Evolutionary conservation across 2,113 vertebrate genomes (phyloP).

Genomic region (Callopanchax toddi): DNA sequence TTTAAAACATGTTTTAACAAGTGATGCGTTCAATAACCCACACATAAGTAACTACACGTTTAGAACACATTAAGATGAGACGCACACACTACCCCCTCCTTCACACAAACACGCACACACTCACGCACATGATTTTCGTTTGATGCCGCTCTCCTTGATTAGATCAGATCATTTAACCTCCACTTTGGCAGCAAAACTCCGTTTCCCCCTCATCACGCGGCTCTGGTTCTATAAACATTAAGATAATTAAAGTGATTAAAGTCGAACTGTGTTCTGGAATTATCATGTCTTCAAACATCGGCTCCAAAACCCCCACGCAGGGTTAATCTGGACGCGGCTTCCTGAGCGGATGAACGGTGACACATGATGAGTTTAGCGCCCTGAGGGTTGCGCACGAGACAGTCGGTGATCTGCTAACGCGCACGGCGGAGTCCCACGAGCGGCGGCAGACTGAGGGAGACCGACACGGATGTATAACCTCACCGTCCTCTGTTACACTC

Average conservation of each 20-base stretch:
- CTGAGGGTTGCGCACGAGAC: conserved; percentile 66
- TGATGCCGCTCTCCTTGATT: background rate
- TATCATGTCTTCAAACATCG: conserved; percentile 35
- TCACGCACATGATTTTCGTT: too few species aligned
- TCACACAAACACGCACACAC: too few species aligned
- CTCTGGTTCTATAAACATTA: background rate
- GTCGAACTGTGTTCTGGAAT: background rate
- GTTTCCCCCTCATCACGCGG: background rate
- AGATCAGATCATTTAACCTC: background rate
- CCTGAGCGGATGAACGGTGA: conserved; percentile 70
- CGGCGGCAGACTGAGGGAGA: conserved; percentile 36
- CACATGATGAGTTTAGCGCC: conserved; percentile 72
- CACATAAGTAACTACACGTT: too few species aligned
- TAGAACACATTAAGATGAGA: too few species aligned
- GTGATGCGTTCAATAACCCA: too few species aligned
- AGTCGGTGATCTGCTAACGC: conserved; percentile 64
- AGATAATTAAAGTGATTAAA: conserved; percentile 3
- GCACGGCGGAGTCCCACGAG: conserved; percentile 37
- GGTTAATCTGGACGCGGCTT: conserved; percentile 68
- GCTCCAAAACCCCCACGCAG: conserved; percentile 32
- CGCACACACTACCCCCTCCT: too few species aligned
- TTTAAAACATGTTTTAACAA: too few species aligned
- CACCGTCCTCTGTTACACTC: background rate
- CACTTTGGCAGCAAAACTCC: too few species aligned
- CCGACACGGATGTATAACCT: background rate